These are phyloP conservation scores for Eledone cirrhosa DNA, from an alignment of 2,888 invertebrate species.

Conservation along the genomic window DNA sequence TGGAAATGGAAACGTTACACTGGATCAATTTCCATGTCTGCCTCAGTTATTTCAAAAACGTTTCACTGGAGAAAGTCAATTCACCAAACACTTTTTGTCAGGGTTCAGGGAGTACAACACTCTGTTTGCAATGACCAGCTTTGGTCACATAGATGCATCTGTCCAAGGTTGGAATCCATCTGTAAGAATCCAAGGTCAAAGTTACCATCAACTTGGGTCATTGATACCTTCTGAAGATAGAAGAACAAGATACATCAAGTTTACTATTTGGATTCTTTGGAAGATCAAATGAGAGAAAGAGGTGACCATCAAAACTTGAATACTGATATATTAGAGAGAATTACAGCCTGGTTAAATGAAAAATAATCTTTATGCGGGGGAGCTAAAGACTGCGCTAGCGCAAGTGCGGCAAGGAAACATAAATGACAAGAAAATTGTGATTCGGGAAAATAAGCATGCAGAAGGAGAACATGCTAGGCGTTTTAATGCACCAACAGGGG, in stretches of 20 bases:
- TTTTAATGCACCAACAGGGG: not conserved
- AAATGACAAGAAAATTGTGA: not conserved
- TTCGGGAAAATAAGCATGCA: not conserved
- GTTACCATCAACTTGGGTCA: not conserved
- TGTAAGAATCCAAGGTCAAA: not conserved
- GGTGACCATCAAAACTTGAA: constrained; percentile 6
- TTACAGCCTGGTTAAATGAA: too few relatives aligned
- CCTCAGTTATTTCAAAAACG: not conserved
- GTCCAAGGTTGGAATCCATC: constrained; percentile 10
- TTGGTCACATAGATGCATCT: not conserved
- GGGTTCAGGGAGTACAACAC: not conserved
- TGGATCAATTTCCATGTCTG: not conserved
- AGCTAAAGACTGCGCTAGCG: too few relatives aligned
- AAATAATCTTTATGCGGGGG: too few relatives aligned
- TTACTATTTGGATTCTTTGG: not conserved
- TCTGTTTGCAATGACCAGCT: not conserved
- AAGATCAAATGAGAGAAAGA: not conserved
- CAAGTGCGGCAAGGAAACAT: too few relatives aligned
- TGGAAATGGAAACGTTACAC: constrained; percentile 4
- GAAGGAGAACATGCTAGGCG: not conserved
- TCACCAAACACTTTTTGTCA: not conserved
- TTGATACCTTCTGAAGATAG: not conserved
- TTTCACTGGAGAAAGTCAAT: not conserved
- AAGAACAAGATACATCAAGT: not conserved
- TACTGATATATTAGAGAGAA: not conserved